Evolutionary conservation across 2,888 invertebrate genomes (phyloP), one percentile per base, ranked within the genome.

Genomic region (Harmothoe impar): DNA sequence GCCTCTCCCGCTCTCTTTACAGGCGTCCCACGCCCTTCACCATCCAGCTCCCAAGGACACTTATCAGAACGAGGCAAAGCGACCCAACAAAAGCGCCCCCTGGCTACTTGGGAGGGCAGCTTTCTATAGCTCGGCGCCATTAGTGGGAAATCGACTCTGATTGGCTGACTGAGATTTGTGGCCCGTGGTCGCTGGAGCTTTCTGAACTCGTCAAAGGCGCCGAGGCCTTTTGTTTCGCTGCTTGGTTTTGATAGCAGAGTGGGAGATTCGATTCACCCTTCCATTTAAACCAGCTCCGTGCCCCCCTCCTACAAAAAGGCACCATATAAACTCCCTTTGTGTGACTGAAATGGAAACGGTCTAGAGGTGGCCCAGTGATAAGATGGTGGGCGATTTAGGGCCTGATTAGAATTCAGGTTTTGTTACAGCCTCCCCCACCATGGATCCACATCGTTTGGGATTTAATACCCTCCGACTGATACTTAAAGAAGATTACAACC

Each of bases 71-170:
- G 43, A 81, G 35, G 43, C 81, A 43, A 10, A 35, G 20, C 72
- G 35, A 10, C 81, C 81, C 7, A 81, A 33, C 31, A 81, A 81
- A 35, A n/a, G 23, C 20, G 23, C 35, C 81, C 81, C 35, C n/a
- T 15, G 33, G 15, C 81, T 17, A 15, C 20, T 17, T 35, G 81
- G 81, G 81, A 15, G 77, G 43, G 81, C 72, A 62, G 12, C 33
- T 33, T 43, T 81, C 35, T 81, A 81, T 43, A 81, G 81, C 17
- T 17, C 81, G 33, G 0, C 81, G 35, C 81, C 81, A 81, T 81
- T 81, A 81, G 81, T 33, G 43, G 81, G 81, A 81, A 81, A 81
- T 81, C 81, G 81, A 81, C 81, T 43, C 35, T 81, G 81, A 81
- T 81, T 81, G 81, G 81, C 5, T 81, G 81, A 81, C 81, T 35